These are phyloP conservation scores for Actinopyga echinites DNA, from an alignment of 53 echinoderm and acorn worm genomes.

Conservation along the genomic window DNA sequence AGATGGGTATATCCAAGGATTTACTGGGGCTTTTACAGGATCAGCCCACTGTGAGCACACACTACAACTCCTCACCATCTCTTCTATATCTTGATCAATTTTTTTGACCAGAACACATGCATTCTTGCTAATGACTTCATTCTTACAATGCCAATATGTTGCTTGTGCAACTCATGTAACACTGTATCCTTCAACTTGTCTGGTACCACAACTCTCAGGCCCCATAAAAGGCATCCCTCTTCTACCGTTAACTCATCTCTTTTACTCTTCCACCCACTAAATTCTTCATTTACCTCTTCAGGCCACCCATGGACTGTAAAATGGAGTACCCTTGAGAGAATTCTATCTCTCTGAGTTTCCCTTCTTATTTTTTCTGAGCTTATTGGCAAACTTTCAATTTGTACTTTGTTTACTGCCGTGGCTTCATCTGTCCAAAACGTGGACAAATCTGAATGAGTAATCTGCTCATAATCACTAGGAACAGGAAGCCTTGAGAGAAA, in stretches of 20 bases:
- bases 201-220: background rate
- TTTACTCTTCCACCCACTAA: background rate
- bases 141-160: background rate
- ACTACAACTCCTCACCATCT: conserved; percentile 14
- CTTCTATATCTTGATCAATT: conserved; percentile 26
- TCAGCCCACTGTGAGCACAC: conserved; percentile 1
- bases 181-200: background rate
- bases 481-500: conserved; percentile 29
- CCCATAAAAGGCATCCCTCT: conserved; percentile 17
- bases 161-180: background rate
- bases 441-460: background rate
- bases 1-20: conserved; percentile 14
- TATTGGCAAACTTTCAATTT: background rate
- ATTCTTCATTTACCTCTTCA: background rate
- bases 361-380: background rate
- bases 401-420: background rate
- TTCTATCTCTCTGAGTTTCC: background rate
- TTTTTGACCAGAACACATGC: conserved; percentile 23
- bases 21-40: conserved; percentile 6
- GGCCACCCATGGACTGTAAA: conserved; percentile 51
- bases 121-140: background rate
- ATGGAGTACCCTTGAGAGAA: conserved; percentile 12
- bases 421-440: conserved; percentile 23
- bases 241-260: conserved; percentile 7
- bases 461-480: background rate